These are phyloP conservation scores for Drosophila fungiperda DNA, from an alignment of 2,888 invertebrate species.

Conservation along the genomic window DNA sequence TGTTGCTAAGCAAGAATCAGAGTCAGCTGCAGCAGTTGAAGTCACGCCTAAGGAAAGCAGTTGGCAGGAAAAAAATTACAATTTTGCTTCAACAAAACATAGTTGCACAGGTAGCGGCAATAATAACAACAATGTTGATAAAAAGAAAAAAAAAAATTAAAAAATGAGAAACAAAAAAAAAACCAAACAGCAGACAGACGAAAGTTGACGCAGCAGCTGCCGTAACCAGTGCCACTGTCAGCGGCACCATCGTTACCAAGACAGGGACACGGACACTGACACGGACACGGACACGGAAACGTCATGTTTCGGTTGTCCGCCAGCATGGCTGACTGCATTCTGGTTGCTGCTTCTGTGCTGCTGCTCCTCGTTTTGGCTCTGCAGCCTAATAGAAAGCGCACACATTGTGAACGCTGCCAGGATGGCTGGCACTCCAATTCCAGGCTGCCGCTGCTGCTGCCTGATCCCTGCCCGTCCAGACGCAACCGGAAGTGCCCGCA, in stretches of 20 bases:
- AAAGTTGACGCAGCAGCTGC: conserved; percentile 58
- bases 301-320: conserved; percentile 79
- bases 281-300: conserved; percentile 73
- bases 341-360: conserved; percentile 32
- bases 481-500: conserved; percentile 59
- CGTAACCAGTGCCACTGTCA: conserved; percentile 15
- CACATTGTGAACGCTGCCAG: conserved; percentile 26
- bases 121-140: conserved; percentile 61
- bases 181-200: conserved; percentile 30
- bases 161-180: neutral
- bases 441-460: neutral
- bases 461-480: conserved; percentile 5
- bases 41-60: conserved; percentile 23
- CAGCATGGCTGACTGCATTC: conserved; percentile 65
- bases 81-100: conserved; percentile 20
- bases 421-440: neutral
- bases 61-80: neutral
- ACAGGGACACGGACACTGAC: conserved; percentile 47
- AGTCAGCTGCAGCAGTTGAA: conserved; percentile 25
- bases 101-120: conserved; percentile 47
- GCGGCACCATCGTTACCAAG: conserved; percentile 9
- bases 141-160: neutral
- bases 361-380: conserved; percentile 22
- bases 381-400: conserved; percentile 62
- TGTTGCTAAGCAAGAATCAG: conserved; percentile 19